Percentiles rank a stretch among this genome's conserved stretches.
Conservation (phyloP, 2,888 invertebrate species). For the Leucophenga maculata region DNA sequence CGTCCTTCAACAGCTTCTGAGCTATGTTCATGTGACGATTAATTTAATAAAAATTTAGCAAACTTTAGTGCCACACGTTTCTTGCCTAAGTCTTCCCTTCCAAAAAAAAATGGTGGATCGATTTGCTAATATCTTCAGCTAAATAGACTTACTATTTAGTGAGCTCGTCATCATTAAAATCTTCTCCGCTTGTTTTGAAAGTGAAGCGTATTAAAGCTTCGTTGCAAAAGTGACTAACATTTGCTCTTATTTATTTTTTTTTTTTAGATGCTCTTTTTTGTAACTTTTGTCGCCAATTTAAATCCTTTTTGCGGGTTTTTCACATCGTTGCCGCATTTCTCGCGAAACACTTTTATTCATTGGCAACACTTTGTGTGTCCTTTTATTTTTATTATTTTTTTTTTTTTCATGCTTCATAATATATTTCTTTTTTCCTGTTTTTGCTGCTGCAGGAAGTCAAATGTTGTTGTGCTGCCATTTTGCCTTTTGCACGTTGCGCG, state of each 20-base stretch:
- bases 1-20: no score
- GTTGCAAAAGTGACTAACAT: no score
- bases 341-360: neutral
- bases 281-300: neutral
- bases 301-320: conserved; percentile 1
- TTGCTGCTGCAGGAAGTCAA: neutral
- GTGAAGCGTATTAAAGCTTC: no score
- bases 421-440: conserved; percentile 16
- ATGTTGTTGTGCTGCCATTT: neutral
- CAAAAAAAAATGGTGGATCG: no score
- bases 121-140: no score
- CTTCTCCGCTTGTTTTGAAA: no score
- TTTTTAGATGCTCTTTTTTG: neutral
- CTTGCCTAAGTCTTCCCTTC: no score
- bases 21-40: no score
- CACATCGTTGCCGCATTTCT: neutral
- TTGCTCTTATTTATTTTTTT: neutral
- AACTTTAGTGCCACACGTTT: no score
- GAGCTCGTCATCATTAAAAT: no score
- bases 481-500: neutral
- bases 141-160: no score
- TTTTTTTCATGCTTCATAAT: neutral
- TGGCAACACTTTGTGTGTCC: conserved; percentile 18
- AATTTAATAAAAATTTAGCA: no score
- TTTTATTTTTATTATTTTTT: conserved; percentile 24